Conservation (phyloP, 2,797 vertebrate species). For the Semaprochilodus insignis region DNA sequence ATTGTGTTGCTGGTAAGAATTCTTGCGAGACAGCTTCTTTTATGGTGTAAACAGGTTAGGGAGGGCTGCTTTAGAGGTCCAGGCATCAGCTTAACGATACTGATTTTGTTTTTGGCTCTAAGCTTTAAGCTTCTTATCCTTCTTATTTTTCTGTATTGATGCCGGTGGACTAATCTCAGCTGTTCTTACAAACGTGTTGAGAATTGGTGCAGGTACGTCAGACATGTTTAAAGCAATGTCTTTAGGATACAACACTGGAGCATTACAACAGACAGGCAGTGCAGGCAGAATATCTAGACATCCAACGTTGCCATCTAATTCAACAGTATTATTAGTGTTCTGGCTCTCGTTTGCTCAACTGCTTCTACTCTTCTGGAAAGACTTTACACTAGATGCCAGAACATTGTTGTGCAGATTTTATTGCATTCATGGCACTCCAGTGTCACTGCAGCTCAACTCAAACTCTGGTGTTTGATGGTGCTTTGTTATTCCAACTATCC, state of each 20-base stretch:
- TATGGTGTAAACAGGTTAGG: background rate
- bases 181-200: background rate
- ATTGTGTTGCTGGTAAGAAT: too few relatives aligned
- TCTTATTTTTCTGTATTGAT: background rate
- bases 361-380: background rate
- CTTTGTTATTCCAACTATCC: too few relatives aligned
- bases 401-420: too few relatives aligned
- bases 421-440: too few relatives aligned
- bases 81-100: background rate
- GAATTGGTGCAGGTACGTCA: background rate
- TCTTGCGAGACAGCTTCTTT: background rate
- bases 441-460: background rate
- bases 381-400: too few relatives aligned
- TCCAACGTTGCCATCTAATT: background rate
- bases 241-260: background rate
- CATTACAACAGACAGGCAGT: background rate
- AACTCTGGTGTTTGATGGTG: too few relatives aligned
- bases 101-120: slow-evolving; percentile 6
- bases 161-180: background rate
- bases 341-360: background rate
- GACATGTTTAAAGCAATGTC: background rate
- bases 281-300: background rate
- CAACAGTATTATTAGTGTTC: too few relatives aligned
- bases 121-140: background rate
- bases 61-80: background rate